Base-by-base conservation (phyloP, 2,113 vertebrate species). In the Uria aalge region DNA sequence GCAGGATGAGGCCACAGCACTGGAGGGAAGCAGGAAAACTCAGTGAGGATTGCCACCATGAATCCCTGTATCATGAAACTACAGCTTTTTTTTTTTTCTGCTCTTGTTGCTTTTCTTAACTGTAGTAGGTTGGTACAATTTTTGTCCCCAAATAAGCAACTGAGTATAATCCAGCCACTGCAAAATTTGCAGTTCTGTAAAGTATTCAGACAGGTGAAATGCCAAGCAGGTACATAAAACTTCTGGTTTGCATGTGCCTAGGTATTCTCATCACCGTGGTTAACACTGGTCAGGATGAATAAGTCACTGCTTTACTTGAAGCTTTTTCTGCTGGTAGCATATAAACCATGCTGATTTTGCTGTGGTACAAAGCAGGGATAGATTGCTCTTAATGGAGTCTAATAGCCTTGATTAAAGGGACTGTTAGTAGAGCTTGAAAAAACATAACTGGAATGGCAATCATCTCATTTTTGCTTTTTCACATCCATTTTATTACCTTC, bases 381-480 rank as follows among this genome's bases (percentile, higher is more conserved):
- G 55, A 71, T 85, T 57, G 62, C 60, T 69, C 66, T 90, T 91
- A 66, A 90, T 95, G 57, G 23, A 15, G 6, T 36, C 74, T 90
- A 79, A 92, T 69, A 77, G 67, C 77, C 63, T 55, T 85, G 55
- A 94, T 94, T 95, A 88, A 63, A 90, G 93, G 74, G 66, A 40
- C 67, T 80, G 26, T 87, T 92, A 71, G 83, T 29, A 80, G 78
- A 80, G 79, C 87, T 69, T 73, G 77, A 57, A 57, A 89, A 95
- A 88, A 11, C 48, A 12, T 32, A 79, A 69, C 74, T 73, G 59
- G 38, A 82, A 74, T 52, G 71, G 73, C 85, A 95, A 34, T 92
- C 71, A 74, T 88, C 78, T 97, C 60, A 68, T 91, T 94, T 94
- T 85, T 95, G 32, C 68, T 41, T 88, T 95, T 91, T 78, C 62